Conservation (phyloP, 2,888 invertebrate species). For the Gibbula magus region DNA sequence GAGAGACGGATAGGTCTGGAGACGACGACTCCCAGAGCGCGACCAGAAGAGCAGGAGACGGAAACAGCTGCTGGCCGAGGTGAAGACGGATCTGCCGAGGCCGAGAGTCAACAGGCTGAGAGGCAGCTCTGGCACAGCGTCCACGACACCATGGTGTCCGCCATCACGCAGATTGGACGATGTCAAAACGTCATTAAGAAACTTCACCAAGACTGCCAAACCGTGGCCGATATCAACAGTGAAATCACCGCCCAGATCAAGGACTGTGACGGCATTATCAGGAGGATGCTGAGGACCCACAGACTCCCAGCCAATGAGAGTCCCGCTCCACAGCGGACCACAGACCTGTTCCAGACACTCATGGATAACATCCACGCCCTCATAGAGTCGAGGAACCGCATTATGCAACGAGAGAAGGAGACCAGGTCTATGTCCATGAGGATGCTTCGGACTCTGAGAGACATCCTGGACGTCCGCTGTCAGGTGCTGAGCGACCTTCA, state of each 20-base stretch:
- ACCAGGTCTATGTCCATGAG: slow-evolving; percentile 49
- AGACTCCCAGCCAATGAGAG: neutral
- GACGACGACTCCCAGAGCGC: slow-evolving; percentile 34
- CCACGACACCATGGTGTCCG: slow-evolving; percentile 42
- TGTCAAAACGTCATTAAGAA: slow-evolving; percentile 52
- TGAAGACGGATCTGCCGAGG: neutral
- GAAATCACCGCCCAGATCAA: slow-evolving; percentile 50
- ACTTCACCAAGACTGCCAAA: slow-evolving; percentile 53
- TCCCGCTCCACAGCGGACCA: slow-evolving; percentile 14
- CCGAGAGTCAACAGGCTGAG: neutral
- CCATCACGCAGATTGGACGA: slow-evolving; percentile 42
- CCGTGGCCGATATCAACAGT: slow-evolving; percentile 49
- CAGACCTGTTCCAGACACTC: slow-evolving; percentile 50
- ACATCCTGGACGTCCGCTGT: slow-evolving; percentile 47
- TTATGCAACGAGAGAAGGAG: slow-evolving; percentile 49
- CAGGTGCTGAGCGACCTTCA: slow-evolving; percentile 40
- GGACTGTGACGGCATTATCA: slow-evolving; percentile 49
- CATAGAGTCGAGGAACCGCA: slow-evolving; percentile 42
- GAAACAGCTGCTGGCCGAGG: neutral
- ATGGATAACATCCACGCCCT: slow-evolving; percentile 55
- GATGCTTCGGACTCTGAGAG: slow-evolving; percentile 49
- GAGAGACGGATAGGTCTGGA: slow-evolving; percentile 41
- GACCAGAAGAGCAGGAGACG: slow-evolving; percentile 23
- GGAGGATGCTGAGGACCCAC: slow-evolving; percentile 33
- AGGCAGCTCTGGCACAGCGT: slow-evolving; percentile 44